Evolutionary conservation across 2,797 vertebrate species (phyloP).

Genomic region (Allobates femoralis): DNA sequence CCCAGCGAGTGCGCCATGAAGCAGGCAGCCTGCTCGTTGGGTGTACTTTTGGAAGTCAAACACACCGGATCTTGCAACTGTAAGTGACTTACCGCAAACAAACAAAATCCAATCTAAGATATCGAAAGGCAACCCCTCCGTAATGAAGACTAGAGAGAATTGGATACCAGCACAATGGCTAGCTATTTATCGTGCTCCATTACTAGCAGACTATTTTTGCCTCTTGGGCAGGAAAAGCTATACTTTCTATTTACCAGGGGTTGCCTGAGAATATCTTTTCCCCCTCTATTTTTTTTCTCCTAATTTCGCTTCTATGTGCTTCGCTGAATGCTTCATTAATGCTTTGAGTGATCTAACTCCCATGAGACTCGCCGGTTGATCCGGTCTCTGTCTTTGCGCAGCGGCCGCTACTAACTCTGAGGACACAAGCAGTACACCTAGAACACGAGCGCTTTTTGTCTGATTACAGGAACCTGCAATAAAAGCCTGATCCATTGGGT

Average conservation of each 20-base stretch:
- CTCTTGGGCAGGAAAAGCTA: conserved; percentile 65
- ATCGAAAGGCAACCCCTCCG: conserved; percentile 76
- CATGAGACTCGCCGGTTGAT: conserved; percentile 69
- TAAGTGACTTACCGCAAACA: conserved; percentile 89
- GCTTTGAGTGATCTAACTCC: conserved; percentile 72
- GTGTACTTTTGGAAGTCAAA: conserved; percentile 94
- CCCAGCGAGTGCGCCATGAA: conserved; percentile 97
- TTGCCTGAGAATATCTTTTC: conserved; percentile 69
- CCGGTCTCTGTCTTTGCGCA: conserved; percentile 69
- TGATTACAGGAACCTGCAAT: conserved; percentile 91
- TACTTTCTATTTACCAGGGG: conserved; percentile 64
- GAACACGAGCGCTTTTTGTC: conserved; percentile 90
- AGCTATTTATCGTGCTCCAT: conserved; percentile 27
- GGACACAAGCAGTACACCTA: conserved; percentile 80
- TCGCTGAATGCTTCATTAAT: conserved; percentile 78
- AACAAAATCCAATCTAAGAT: conserved; percentile 74
- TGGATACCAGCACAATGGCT: conserved; percentile 46
- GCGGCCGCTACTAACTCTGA: conserved; percentile 76
- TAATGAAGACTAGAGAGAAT: conserved; percentile 69
- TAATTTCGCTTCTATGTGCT: conserved; percentile 73
- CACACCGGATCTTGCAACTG: conserved; percentile 99
- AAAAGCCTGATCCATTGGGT: conserved; percentile 88
- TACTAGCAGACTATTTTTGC: conserved; percentile 61
- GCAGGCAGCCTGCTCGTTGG: conserved; percentile 92
- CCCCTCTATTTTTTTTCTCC: conserved; percentile 64